Conservation (phyloP, 2,797 vertebrate species). For the Lutjanus argentimaculatus region DNA sequence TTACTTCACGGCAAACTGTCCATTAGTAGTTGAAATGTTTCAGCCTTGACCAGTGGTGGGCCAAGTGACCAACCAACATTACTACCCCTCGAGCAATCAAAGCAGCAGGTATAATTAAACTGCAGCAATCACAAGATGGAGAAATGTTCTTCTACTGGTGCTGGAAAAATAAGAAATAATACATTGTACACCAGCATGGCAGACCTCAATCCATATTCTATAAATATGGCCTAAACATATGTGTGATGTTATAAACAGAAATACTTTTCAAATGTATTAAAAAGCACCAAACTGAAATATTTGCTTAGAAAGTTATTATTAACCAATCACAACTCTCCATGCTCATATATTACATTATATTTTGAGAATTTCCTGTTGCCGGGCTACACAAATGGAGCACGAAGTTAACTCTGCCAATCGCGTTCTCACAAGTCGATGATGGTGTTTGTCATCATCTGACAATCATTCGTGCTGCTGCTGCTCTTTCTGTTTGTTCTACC, state of each 20-base stretch:
- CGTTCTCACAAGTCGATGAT: conserved; percentile 18
- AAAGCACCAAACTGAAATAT: background rate
- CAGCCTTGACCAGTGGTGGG: background rate
- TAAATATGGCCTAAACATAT: background rate
- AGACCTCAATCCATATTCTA: background rate
- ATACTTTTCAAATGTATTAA: background rate
- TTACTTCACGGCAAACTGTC: background rate
- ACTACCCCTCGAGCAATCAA: background rate
- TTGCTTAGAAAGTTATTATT: background rate
- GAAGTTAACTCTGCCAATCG: conserved; percentile 13
- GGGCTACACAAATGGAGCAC: background rate
- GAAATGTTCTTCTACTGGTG: background rate
- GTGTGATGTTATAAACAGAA: background rate
- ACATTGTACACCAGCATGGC: background rate
- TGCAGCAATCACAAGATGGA: background rate
- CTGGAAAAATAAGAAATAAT: background rate
- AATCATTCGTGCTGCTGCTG: conserved; percentile 32
- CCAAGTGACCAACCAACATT: background rate
- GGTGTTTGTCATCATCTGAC: conserved; percentile 28
- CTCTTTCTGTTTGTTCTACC: conserved; percentile 18
- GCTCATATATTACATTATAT: background rate
- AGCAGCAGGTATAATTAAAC: background rate
- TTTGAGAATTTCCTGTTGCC: conserved; percentile 4
- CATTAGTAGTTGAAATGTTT: background rate
- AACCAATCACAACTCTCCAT: background rate